Evolutionary conservation across 2,113 vertebrate genomes (phyloP).

Genomic region (Ictalurus furcatus): DNA sequence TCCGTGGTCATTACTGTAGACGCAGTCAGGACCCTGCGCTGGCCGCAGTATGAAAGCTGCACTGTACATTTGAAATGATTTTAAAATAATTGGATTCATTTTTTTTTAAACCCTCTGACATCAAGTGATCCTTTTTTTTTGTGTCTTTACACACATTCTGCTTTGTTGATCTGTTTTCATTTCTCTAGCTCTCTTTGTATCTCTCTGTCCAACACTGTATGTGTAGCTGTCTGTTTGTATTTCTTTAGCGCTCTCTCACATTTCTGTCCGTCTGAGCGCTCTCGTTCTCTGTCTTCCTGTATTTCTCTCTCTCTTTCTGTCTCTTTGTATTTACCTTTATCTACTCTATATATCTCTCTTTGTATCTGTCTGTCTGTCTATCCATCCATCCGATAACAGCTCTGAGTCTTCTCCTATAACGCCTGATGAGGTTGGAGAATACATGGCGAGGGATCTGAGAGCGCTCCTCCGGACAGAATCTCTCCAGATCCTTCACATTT

Average conservation of each 20-base stretch:
- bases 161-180: not conserved
- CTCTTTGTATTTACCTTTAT: not conserved
- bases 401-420: too few relatives aligned
- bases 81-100: too few relatives aligned
- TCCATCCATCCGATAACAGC: not conserved
- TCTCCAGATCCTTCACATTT: too few relatives aligned
- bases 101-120: too few relatives aligned
- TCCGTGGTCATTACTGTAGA: constrained; percentile 42
- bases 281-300: not conserved
- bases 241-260: too few relatives aligned
- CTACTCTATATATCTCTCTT: not conserved
- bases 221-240: too few relatives aligned
- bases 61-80: not conserved
- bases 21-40: not conserved
- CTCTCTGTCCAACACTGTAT: too few relatives aligned
- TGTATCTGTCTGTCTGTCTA: not conserved
- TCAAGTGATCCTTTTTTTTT: not conserved
- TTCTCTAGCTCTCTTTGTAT: too few relatives aligned
- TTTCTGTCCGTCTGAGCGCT: not conserved
- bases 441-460: too few relatives aligned
- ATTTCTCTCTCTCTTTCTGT: not conserved
- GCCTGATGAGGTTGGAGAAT: too few relatives aligned
- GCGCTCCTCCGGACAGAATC: too few relatives aligned
- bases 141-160: too few relatives aligned
- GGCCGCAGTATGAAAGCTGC: not conserved